Percentiles rank a stretch among this genome's conserved stretches.
These are phyloP conservation scores for Phaedon cochleariae DNA, from an alignment of 2,888 invertebrate species.

Conservation along the genomic window DNA sequence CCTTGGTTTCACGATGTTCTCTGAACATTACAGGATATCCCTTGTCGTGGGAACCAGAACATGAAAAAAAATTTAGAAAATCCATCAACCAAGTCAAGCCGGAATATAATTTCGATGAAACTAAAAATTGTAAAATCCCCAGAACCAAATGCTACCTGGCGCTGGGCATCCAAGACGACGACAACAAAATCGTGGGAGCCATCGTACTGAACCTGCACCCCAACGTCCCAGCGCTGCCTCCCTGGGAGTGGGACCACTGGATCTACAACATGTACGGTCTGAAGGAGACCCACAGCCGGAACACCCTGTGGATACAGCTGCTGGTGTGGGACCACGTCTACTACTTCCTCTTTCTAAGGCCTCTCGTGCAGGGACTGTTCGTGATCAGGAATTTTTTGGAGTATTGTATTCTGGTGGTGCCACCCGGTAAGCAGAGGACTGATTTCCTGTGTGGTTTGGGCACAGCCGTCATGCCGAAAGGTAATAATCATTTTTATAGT, in stretches of 20 bases:
- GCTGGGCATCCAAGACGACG: conserved; percentile 59
- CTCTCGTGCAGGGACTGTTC: conserved; percentile 63
- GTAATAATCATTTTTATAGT: no score
- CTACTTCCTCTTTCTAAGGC: conserved; percentile 55
- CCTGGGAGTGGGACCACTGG: conserved; percentile 69
- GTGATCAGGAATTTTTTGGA: conserved; percentile 64
- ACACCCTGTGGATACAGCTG: conserved; percentile 70
- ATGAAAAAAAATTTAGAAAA: no score
- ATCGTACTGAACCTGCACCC: conserved; percentile 64
- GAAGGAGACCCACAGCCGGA: conserved; percentile 63
- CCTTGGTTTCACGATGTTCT: no score
- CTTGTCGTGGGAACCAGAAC: no score
- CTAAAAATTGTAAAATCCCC: conserved; percentile 48
- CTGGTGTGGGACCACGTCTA: conserved; percentile 66
- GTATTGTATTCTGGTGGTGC: conserved; percentile 65
- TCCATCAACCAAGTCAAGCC: no score
- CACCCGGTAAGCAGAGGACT: conserved; percentile 55
- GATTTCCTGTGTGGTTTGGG: conserved; percentile 54
- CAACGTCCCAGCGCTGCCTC: conserved; percentile 66
- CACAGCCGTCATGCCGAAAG: conserved; percentile 51
- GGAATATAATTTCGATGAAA: no score
- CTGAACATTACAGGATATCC: no score
- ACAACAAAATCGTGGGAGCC: conserved; percentile 56
- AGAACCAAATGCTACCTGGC: conserved; percentile 65
- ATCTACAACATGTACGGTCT: conserved; percentile 64